phyloP scores from a whole-genome alignment of 2,113 vertebrate genomes.

The Mustela lutreola region DNA sequence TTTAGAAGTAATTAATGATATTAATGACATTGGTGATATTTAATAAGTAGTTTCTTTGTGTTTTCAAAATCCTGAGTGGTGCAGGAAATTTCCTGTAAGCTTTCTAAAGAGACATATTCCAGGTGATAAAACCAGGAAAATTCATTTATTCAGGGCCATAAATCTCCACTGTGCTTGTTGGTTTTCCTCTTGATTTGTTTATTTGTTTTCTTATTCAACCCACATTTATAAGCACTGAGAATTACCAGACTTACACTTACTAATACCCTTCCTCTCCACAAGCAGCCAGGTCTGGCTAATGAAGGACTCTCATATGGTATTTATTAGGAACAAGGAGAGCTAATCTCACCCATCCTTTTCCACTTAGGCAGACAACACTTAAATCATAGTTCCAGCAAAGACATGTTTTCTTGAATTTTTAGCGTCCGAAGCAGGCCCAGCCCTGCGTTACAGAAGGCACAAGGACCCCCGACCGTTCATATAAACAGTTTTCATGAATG shows the following conservation, averaged over 20 bases:
- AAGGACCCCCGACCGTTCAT: not conserved
- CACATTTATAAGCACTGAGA: not conserved
- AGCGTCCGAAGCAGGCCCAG: not conserved
- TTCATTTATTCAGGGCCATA: not conserved
- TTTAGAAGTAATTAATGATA: constrained; percentile 42
- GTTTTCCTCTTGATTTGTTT: not conserved
- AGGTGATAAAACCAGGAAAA: not conserved
- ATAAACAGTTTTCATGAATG: not conserved
- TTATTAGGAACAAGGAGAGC: not conserved
- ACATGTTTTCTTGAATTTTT: not conserved
- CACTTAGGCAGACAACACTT: not conserved
- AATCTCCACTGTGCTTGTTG: not conserved
- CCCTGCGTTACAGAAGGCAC: not conserved
- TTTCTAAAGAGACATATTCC: not conserved
- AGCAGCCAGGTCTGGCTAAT: not conserved
- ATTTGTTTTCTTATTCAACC: not conserved
- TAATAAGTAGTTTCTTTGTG: not conserved
- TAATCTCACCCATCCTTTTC: not conserved
- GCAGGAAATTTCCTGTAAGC: not conserved
- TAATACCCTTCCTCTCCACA: not conserved
- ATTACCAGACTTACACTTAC: not conserved
- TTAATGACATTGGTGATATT: not conserved
- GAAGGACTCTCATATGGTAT: not conserved
- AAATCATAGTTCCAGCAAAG: not conserved
- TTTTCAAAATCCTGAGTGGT: constrained; percentile 14